Evolutionary conservation across 53 echinoderm and acorn worm genomes (phyloP), one percentile per base, ranked within the genome.

Genomic region (Holothuria scabra): DNA sequence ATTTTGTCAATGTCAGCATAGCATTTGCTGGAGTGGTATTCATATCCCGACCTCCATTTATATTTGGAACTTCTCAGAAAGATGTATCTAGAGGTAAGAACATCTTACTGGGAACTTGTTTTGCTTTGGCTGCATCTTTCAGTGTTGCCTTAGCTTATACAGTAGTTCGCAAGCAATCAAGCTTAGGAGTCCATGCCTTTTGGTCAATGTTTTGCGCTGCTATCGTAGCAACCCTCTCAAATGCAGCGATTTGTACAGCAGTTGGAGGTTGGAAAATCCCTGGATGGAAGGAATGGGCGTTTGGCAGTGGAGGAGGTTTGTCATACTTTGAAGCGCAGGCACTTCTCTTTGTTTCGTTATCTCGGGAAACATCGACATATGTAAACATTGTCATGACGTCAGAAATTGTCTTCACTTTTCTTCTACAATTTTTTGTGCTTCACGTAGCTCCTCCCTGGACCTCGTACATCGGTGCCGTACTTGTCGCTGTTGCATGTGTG

Each of bases 131-230:
- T 3, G 56, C 58, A 18, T 55, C 78, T 3, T 23, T 56, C 19
- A 56, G 31, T 23, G 13, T 19, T 56, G 78, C 78, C 14, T 28
- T 78, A 32, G 0, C 32, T 12, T 57, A 26, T 16, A 56, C 56
- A 8, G 56, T 78, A 7, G 78, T 59, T 23, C 78, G 78, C 32
- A 78, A 78, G 58, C 78, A 78, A 56, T 29, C 78, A 1, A 78
- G 31, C 3, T 18, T 78, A 14, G 78, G 31, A 0, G 59, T 78
- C 5, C 59, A 78, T 16, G 29, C 78, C 58, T 78, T 16, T 32
- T 19, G 28, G 21, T 57, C 58, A 12, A 49, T 56, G 10, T 56
- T 78, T 30, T 25, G 18, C 28, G 31, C 52, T 30, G 12, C 31
- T 26, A 12, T 59, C 4, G 1, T 78, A 3, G 52, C 12, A 4